These are phyloP conservation scores for Smittia sp. DNA, from an alignment of 2,888 invertebrate genomes.

Conservation along the genomic window DNA sequence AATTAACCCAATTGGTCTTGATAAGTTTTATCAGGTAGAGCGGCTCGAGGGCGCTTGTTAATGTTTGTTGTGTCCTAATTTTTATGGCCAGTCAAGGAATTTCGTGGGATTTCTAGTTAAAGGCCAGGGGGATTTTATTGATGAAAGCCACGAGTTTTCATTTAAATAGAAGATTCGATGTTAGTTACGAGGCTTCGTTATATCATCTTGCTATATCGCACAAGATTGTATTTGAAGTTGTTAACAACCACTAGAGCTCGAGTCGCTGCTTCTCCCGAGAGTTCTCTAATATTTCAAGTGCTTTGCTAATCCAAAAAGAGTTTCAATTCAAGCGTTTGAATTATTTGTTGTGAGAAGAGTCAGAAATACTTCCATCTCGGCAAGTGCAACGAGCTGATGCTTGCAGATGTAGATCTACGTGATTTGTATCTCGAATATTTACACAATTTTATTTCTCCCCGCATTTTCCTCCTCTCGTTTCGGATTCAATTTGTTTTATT, in stretches of 20 bases:
- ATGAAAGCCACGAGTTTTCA: not conserved
- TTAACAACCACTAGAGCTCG: slow-evolving; percentile 4
- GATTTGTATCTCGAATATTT: slow-evolving; percentile 39
- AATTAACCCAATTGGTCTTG: slow-evolving; percentile 40
- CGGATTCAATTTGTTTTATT: slow-evolving; percentile 32
- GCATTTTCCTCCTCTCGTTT: not conserved
- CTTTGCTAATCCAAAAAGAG: slow-evolving; percentile 33
- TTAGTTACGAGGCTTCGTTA: too few relatives aligned
- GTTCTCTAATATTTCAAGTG: slow-evolving; percentile 29
- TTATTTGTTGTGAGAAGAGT: slow-evolving; percentile 30
- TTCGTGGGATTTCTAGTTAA: not conserved
- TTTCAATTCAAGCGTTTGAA: slow-evolving; percentile 34
- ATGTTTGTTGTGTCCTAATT: slow-evolving; percentile 18
- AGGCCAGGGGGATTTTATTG: not conserved
- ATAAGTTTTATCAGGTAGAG: slow-evolving; percentile 38
- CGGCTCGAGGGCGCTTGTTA: not conserved
- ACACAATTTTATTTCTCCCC: slow-evolving; percentile 1
- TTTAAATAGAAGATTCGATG: not conserved
- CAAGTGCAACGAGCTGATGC: slow-evolving; percentile 35
- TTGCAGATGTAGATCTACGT: slow-evolving; percentile 34
- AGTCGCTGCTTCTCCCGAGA: not conserved
- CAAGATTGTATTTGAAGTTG: slow-evolving; percentile 1
- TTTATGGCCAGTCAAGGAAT: not conserved
- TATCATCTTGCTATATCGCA: too few relatives aligned
- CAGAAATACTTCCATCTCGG: not conserved